Base-by-base conservation (phyloP, 2,113 vertebrate species). In the Colius striatus region DNA sequence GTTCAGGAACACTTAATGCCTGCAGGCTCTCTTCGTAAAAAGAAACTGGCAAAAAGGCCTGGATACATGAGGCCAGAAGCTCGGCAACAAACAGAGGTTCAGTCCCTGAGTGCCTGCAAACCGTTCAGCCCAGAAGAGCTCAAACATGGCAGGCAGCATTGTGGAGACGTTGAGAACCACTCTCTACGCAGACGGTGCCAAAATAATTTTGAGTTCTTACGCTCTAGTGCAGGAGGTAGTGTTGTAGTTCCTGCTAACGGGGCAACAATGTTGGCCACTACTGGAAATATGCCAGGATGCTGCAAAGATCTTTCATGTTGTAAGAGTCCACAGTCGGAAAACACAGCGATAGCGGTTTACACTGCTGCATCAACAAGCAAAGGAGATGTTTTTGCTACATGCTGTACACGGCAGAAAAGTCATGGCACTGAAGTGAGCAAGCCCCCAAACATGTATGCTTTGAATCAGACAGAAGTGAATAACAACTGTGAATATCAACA, bases 31-130 rank as follows among this genome's bases (percentile, higher is more conserved):
- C 77, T 89, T 65, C 85, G 23, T 71, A 97, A 95, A 76, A 98
- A 97, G 97, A 98, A 97, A 88, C 95, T 98, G 95, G 97, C 97
- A 71, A 97, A 89, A 91, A 97, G 97, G 83, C 98, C 98, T 2
- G 98, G 98, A 53, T 98, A 98, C 96, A 96, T 98, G 99, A 98
- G 98, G 87, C 92, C 92, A 32, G 92, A 98, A 45, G 84, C 75
- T 43, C 89, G 84, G 85, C 45, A 19, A 3, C 92, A 87, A 92
- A 58, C 71, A n/a, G 20, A 87, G 36, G 95, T 94, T 84, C 95
- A 89, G 65, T 66, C 89, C 55, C 18, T n/a, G 5, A 34, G 19
- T 58, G 61, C n/a, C 38, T 86, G 88, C 23, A 3, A 87, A 7
- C 48, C 5, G 0, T 26, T 83, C 55, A 43, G 3, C 62, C 62